Percentiles rank a stretch among this genome's conserved stretches.
These are phyloP conservation scores for Sebastes schlegelii DNA, from an alignment of 2,113 vertebrate genomes.

Conservation along the genomic window DNA sequence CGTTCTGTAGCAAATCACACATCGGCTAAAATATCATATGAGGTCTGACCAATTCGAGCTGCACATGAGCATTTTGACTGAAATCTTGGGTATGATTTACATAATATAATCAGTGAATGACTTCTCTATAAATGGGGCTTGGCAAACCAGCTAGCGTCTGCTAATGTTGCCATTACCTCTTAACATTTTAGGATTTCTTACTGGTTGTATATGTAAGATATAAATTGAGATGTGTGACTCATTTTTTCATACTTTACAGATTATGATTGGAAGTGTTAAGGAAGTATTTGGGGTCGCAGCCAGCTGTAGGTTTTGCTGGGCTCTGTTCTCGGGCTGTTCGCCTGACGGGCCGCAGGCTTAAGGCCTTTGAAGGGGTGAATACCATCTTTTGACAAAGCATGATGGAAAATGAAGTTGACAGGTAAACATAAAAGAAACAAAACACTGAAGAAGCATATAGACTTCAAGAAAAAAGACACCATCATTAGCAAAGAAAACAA, in stretches of 20 bases:
- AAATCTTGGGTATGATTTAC: background rate
- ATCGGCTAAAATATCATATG: background rate
- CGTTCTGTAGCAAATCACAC: background rate
- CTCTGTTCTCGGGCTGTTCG: constrained; percentile 99
- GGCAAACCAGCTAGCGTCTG: background rate
- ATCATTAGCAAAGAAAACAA: constrained; percentile 55
- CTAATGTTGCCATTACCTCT: background rate
- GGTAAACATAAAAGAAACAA: constrained; percentile 52
- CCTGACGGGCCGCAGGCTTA: constrained; percentile 99
- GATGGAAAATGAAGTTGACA: constrained; percentile 86
- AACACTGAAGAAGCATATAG: constrained; percentile 54
- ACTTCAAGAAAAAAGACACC: constrained; percentile 44
- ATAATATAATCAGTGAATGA: background rate
- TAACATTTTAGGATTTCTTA: background rate
- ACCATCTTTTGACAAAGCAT: constrained; percentile 99
- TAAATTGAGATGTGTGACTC: background rate
- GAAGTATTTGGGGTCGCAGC: constrained; percentile 77
- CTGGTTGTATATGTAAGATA: background rate
- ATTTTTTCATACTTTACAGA: background rate
- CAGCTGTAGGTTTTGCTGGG: constrained; percentile 94
- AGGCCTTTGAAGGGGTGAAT: constrained; percentile 99
- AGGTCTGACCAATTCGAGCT: constrained; percentile 20
- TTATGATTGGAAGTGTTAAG: constrained; percentile 28
- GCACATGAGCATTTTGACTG: constrained; percentile 1
- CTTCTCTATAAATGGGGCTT: background rate